These are phyloP conservation scores for Coreius guichenoti DNA, from an alignment of 2,797 vertebrate species.

Conservation along the genomic window DNA sequence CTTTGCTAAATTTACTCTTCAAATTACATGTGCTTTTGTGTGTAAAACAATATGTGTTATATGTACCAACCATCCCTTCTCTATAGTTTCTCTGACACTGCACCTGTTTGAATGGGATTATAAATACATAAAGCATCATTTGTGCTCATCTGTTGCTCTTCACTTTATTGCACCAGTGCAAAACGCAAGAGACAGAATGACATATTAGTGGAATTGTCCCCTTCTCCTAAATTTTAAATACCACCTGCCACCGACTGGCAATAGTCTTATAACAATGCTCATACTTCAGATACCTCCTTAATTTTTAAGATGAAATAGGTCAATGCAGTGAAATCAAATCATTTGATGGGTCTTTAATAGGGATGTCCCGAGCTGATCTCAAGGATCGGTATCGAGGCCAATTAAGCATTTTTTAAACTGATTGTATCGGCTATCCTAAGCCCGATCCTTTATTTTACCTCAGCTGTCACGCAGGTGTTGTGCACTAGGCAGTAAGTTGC, in stretches of 20 bases:
- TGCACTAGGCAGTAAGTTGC: too few relatives aligned
- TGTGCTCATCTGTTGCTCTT: neutral
- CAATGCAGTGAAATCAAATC: neutral
- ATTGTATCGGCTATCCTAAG: too few relatives aligned
- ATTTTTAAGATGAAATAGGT: neutral
- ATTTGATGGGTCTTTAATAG: neutral
- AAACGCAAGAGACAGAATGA: neutral
- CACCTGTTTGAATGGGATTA: constrained; percentile 2
- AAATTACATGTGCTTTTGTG: constrained; percentile 35
- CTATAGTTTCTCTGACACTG: neutral
- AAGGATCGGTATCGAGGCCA: too few relatives aligned
- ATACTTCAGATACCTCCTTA: neutral
- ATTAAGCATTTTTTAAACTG: too few relatives aligned
- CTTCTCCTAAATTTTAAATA: neutral
- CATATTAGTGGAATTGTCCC: neutral
- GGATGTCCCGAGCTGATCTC: too few relatives aligned
- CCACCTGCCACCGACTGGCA: neutral
- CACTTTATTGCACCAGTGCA: neutral
- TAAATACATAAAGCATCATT: neutral
- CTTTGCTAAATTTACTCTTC: constrained; percentile 26
- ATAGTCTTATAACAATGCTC: neutral
- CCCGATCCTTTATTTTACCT: too few relatives aligned
- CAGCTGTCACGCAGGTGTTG: too few relatives aligned
- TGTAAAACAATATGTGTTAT: constrained; percentile 2
- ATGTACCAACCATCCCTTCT: neutral